These are phyloP conservation scores for Orius insidiosus DNA, from an alignment of 1,140 invertebrate species.

Conservation along the genomic window DNA sequence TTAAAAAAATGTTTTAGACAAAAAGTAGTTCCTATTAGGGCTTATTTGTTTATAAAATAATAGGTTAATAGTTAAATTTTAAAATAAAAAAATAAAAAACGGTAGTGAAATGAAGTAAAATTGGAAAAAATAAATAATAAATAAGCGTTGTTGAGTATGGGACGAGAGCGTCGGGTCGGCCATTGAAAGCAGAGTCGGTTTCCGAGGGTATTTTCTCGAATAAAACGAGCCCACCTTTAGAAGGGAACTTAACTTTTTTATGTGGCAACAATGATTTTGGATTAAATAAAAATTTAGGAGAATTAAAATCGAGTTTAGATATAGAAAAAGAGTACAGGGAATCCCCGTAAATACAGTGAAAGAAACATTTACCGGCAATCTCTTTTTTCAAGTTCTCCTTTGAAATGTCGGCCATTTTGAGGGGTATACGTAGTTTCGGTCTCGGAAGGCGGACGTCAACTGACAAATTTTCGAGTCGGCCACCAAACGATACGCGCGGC, in stretches of 20 bases:
- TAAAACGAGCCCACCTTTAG: too few relatives aligned
- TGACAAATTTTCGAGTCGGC: too few relatives aligned
- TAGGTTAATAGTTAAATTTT: background rate
- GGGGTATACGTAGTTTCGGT: constrained; percentile 18
- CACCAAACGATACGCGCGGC: too few relatives aligned
- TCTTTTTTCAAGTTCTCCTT: constrained; percentile 50
- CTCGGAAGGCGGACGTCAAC: too few relatives aligned
- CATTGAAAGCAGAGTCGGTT: background rate
- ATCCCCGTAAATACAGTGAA: constrained; percentile 9
- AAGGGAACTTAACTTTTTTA: constrained; percentile 1
- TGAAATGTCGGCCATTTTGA: constrained; percentile 42
- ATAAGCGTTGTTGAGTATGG: background rate
- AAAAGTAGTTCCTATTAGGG: background rate
- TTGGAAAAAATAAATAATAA: constrained; percentile 8
- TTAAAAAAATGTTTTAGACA: too few relatives aligned
- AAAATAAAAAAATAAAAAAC: too few relatives aligned
- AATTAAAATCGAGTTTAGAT: constrained; percentile 4
- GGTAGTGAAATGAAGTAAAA: background rate
- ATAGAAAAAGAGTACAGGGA: background rate
- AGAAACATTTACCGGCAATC: constrained; percentile 39
- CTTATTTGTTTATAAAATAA: background rate
- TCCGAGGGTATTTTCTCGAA: too few relatives aligned
- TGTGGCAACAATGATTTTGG: constrained; percentile 10
- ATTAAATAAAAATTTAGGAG: constrained; percentile 6
- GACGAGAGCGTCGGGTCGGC: background rate